A percentile compares a stretch with the other conserved stretches of the same genome.
Evolutionary conservation across 2,113 vertebrate species (phyloP).

Genomic region (Hucho hucho): DNA sequence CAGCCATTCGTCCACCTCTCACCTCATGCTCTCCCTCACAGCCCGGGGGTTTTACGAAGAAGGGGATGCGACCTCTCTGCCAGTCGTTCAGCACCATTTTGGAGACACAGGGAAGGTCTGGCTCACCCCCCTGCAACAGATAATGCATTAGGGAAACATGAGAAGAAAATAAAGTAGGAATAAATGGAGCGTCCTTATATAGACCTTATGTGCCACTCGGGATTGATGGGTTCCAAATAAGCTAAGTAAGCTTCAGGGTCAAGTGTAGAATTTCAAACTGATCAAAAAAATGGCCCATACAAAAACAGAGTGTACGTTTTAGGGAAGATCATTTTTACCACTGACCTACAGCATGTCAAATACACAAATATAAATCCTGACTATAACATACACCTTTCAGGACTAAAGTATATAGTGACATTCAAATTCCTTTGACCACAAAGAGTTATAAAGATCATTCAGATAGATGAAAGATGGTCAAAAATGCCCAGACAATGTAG

Average conservation of each 20-base stretch:
- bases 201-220: too few species aligned
- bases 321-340: too few species aligned
- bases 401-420: too few species aligned
- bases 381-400: too few species aligned
- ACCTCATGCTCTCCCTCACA: conserved; percentile 78
- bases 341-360: too few species aligned
- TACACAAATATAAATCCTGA: too few species aligned
- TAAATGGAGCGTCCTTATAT: too few species aligned
- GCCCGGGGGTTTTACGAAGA: conserved; percentile 92
- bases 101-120: conserved; percentile 87
- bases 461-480: too few species aligned
- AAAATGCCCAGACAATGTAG: too few species aligned
- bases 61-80: conserved; percentile 96
- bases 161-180: not conserved
- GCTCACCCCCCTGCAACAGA: conserved; percentile 86
- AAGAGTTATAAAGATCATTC: too few species aligned
- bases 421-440: too few species aligned
- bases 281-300: not conserved
- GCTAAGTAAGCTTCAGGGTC: not conserved
- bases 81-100: conserved; percentile 99
- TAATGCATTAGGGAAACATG: not conserved
- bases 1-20: conserved; percentile 13
- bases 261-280: not conserved
- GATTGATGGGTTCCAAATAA: not conserved
- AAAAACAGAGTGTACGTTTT: not conserved